Percentiles rank a stretch among this genome's conserved stretches.
These are phyloP conservation scores for Brachyhypopomus gauderio DNA, from an alignment of 2,113 vertebrate genomes.

Conservation along the genomic window DNA sequence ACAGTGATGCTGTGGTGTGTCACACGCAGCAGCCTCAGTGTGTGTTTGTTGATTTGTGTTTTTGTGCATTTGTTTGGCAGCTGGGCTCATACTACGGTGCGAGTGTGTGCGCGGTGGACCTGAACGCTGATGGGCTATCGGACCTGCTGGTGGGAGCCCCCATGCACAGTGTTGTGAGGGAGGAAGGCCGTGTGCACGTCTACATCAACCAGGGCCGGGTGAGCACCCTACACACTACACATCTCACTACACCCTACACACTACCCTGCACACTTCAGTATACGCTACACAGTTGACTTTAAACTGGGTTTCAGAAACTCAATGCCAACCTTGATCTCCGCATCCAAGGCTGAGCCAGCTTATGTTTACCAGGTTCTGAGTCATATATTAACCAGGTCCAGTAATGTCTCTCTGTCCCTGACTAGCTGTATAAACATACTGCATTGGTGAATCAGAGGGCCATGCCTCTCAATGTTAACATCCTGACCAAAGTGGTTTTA, in stretches of 20 bases:
- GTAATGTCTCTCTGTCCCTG: too few relatives aligned
- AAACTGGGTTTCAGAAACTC: not conserved
- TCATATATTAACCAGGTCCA: conserved; percentile 19
- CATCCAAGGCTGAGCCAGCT: not conserved
- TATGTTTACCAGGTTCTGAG: not conserved
- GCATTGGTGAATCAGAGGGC: not conserved
- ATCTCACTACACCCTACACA: not conserved
- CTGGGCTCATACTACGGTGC: conserved; percentile 95
- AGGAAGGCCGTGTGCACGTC: conserved; percentile 92
- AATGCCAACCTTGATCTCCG: not conserved
- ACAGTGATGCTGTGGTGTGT: too few relatives aligned
- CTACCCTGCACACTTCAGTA: not conserved
- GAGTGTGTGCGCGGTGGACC: conserved; percentile 86
- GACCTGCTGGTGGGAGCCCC: conserved; percentile 94
- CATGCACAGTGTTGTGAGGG: conserved; percentile 83
- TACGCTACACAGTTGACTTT: not conserved
- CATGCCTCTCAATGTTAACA: not conserved
- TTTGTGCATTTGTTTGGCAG: conserved; percentile 64
- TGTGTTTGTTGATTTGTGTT: not conserved
- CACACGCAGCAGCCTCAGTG: too few relatives aligned
- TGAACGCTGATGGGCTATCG: conserved; percentile 90
- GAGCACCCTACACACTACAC: conserved; percentile 52
- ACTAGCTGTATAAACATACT: not conserved
- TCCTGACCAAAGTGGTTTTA: not conserved
- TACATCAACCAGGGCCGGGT: conserved; percentile 91